Conservation (phyloP, 2,797 vertebrate genomes). For the Vultur gryphus region DNA sequence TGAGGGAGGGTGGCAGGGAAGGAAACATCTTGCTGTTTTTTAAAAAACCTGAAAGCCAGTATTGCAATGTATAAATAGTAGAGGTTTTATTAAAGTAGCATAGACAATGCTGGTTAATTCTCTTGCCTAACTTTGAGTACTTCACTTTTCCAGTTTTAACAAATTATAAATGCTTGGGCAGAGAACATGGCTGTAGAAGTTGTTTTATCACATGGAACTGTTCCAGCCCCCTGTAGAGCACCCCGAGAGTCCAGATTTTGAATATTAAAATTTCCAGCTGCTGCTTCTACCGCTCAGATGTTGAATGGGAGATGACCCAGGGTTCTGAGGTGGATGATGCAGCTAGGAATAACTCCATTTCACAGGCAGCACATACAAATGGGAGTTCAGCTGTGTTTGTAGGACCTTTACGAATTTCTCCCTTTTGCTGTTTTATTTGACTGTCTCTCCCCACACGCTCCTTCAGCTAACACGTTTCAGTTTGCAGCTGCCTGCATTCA, state of each 20-base stretch:
- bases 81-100: background rate
- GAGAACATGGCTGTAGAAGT: background rate
- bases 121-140: background rate
- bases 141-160: background rate
- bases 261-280: background rate
- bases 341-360: background rate
- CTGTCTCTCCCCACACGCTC: accelerated
- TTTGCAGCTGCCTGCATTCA: background rate
- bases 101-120: background rate
- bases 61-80: background rate
- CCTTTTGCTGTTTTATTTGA: background rate
- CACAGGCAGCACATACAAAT: background rate
- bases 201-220: background rate
- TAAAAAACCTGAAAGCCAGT: background rate
- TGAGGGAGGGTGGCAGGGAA: background rate
- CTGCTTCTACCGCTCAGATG: background rate
- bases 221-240: background rate
- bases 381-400: background rate
- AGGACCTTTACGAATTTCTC: background rate
- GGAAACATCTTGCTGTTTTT: background rate
- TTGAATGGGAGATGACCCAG: background rate
- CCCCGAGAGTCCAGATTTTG: background rate
- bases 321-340: background rate
- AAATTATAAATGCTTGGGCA: background rate
- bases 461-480: background rate